These are phyloP conservation scores for Pygoscelis antarcticus DNA, from an alignment of 2,113 vertebrate genomes.

Conservation along the genomic window DNA sequence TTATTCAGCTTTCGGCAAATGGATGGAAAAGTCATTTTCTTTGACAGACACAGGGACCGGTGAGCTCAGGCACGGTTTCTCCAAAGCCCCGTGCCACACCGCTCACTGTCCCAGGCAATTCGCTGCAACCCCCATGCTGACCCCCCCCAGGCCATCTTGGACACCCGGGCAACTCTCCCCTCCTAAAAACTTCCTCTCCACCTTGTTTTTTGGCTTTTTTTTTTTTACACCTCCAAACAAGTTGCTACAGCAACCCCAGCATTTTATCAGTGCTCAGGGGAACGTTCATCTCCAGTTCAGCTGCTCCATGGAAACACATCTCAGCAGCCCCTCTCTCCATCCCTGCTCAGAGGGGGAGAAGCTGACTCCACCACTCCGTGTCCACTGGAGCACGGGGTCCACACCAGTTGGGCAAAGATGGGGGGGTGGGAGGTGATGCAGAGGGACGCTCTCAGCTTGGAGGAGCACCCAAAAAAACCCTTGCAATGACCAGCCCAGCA, in stretches of 20 bases:
- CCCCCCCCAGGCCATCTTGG: fast-evolving
- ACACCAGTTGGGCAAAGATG: not conserved
- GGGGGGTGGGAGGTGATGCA: fast-evolving
- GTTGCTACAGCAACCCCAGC: slow-evolving; percentile 38
- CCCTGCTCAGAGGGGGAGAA: fast-evolving
- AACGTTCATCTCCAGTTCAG: not conserved
- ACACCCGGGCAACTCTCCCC: not conserved
- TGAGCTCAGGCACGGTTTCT: not conserved
- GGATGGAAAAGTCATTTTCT: not conserved
- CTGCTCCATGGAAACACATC: not conserved
- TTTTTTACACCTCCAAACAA: not conserved
- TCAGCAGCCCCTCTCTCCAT: not conserved
- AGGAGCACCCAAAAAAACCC: not conserved
- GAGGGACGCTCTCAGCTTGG: not conserved
- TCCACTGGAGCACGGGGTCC: fast-evolving
- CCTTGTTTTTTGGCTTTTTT: not conserved
- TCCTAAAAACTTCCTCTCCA: not conserved
- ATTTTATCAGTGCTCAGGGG: not conserved
- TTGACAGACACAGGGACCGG: fast-evolving
- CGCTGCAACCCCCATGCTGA: fast-evolving
- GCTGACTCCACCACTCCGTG: fast-evolving
- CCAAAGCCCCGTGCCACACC: not conserved
- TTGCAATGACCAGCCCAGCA: not conserved
- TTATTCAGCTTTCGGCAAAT: not conserved
- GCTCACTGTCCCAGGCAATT: fast-evolving